Percentiles rank a stretch among this genome's conserved stretches.
phyloP scores from a whole-genome alignment of 2,113 vertebrate species.

The Erythrocercus mccallii region DNA sequence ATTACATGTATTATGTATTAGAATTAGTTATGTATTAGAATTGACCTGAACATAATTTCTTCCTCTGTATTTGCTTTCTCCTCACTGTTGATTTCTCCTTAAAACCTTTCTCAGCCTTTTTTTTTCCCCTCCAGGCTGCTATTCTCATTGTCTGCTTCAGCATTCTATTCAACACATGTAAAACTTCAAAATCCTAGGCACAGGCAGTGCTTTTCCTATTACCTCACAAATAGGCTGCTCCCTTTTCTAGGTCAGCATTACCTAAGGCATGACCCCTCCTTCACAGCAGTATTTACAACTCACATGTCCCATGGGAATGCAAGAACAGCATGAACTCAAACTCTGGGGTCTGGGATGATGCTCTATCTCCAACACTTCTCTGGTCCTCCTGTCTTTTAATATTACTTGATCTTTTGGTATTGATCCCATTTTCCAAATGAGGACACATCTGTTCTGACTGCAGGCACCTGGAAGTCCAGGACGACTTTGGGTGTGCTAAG shows the following conservation, averaged over 20 bases:
- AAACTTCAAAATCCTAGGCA: neutral
- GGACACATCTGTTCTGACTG: neutral
- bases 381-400: too few species aligned
- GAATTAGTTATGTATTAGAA: neutral
- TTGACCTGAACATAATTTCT: neutral
- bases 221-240: neutral
- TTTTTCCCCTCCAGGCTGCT: neutral
- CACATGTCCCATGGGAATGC: neutral
- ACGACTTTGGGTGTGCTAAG: rapidly evolving
- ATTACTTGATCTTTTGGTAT: neutral
- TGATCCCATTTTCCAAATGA: neutral
- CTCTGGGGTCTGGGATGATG: neutral
- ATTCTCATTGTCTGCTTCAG: neutral
- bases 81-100: neutral
- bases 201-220: rapidly evolving
- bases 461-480: neutral
- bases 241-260: neutral
- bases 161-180: neutral
- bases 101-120: neutral
- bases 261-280: neutral
- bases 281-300: neutral
- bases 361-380: neutral
- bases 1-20: neutral
- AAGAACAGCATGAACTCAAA: neutral
- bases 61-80: neutral